Conservation (phyloP, 2,113 vertebrate genomes). For the Origma solitaria region DNA sequence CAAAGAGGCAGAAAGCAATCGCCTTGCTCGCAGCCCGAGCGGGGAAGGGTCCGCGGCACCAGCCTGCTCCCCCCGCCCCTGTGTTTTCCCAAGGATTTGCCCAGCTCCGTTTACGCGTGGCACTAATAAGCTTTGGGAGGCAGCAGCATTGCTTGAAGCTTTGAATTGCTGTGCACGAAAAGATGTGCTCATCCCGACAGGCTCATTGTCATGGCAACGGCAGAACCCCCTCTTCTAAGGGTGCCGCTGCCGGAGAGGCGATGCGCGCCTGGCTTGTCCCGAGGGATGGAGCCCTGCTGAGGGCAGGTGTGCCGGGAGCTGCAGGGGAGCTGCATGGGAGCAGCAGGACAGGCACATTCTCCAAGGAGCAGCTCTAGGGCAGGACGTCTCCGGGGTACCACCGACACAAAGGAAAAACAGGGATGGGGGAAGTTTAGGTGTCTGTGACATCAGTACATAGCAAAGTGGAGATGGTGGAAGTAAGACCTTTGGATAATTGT, state of each 20-base stretch:
- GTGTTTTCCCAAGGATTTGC: background rate
- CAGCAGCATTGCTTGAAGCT: background rate
- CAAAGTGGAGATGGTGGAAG: background rate
- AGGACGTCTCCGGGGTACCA: accelerated
- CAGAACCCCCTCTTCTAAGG: background rate
- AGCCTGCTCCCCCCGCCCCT: background rate
- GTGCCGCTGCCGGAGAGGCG: background rate
- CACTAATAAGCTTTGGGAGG: background rate
- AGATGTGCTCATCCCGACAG: background rate
- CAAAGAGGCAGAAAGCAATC: background rate
- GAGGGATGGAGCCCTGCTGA: background rate
- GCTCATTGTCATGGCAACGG: conserved; percentile 50
- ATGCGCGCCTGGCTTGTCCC: background rate
- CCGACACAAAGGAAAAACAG: background rate
- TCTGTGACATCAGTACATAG: background rate
- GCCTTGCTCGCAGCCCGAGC: background rate
- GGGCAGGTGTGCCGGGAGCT: background rate
- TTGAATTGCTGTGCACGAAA: background rate
- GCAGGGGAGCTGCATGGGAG: accelerated
- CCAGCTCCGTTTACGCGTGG: background rate
- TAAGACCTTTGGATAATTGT: background rate
- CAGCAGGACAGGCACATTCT: background rate
- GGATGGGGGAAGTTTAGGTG: background rate
- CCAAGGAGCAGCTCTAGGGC: background rate
- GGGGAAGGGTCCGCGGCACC: background rate